Conservation (phyloP, 2,888 invertebrate genomes). For the Chloroclysta siterata region DNA sequence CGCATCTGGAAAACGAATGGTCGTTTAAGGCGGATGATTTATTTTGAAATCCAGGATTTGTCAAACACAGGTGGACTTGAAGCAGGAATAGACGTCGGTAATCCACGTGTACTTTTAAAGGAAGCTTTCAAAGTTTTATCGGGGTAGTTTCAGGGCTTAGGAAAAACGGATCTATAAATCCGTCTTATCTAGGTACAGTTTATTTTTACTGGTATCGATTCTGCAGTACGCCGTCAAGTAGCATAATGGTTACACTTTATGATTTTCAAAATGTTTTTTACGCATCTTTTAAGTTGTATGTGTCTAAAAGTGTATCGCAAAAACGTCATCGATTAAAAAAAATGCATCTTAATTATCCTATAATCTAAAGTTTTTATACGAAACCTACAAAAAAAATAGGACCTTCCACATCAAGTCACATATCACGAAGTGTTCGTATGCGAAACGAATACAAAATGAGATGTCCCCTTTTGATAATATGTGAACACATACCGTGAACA, state of each 20-base stretch:
- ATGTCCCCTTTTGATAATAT: conserved; percentile 63
- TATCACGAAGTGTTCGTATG: conserved; percentile 68
- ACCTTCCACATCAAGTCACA: conserved; percentile 54
- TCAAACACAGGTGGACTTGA: conserved; percentile 45
- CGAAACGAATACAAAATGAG: conserved; percentile 69
- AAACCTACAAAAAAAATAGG: conserved; percentile 31
- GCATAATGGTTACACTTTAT: too few species aligned
- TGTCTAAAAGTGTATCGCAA: too few species aligned
- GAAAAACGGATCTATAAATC: neutral
- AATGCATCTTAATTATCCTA: too few species aligned
- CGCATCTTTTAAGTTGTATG: too few species aligned
- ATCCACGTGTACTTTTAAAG: conserved; percentile 30
- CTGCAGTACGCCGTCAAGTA: too few species aligned
- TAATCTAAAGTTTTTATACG: too few species aligned
- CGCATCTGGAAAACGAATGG: conserved; percentile 38
- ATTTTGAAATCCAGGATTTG: conserved; percentile 43
- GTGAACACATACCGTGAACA: conserved; percentile 46
- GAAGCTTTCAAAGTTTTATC: conserved; percentile 24
- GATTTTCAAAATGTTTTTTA: too few species aligned
- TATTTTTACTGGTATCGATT: neutral
- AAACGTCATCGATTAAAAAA: too few species aligned
- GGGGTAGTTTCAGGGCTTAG: conserved; percentile 10
- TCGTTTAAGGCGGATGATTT: conserved; percentile 40
- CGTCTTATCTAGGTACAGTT: neutral
- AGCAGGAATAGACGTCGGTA: conserved; percentile 36